Percentiles rank a stretch among this genome's conserved stretches.
Conservation (phyloP, 2,113 vertebrate species). For the Pampusana beccarii region DNA sequence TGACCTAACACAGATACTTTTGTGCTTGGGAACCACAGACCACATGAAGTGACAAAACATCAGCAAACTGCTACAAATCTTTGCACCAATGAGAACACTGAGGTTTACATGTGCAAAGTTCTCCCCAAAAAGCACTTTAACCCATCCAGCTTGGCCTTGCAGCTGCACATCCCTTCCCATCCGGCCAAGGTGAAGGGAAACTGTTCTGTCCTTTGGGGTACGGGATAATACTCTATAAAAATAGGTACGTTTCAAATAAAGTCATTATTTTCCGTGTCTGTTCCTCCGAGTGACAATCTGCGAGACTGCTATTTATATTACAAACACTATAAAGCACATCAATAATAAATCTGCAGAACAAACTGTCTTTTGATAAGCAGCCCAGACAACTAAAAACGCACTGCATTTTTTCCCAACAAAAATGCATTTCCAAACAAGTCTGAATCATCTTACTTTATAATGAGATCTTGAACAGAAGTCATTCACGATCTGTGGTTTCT, state of each 20-base stretch:
- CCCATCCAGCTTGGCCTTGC: neutral
- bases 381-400: slow-evolving; percentile 49
- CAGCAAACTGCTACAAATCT: neutral
- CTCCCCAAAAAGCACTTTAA: accelerated
- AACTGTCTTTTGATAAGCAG: neutral
- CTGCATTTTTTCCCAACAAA: neutral
- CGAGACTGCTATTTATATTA: neutral
- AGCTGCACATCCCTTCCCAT: neutral
- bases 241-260: neutral
- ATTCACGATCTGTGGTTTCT: neutral
- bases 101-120: neutral
- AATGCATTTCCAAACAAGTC: neutral
- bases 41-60: neutral
- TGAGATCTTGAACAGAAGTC: neutral
- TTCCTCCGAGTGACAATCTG: neutral
- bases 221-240: neutral
- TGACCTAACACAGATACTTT: neutral
- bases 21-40: neutral
- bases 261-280: neutral
- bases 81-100: neutral
- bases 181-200: neutral
- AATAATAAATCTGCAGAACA: slow-evolving; percentile 7
- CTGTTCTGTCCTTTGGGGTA: neutral
- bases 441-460: slow-evolving; percentile 4
- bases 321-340: neutral